These are phyloP conservation scores for Chaetodon auriga DNA, from an alignment of 2,113 vertebrate species.

Conservation along the genomic window DNA sequence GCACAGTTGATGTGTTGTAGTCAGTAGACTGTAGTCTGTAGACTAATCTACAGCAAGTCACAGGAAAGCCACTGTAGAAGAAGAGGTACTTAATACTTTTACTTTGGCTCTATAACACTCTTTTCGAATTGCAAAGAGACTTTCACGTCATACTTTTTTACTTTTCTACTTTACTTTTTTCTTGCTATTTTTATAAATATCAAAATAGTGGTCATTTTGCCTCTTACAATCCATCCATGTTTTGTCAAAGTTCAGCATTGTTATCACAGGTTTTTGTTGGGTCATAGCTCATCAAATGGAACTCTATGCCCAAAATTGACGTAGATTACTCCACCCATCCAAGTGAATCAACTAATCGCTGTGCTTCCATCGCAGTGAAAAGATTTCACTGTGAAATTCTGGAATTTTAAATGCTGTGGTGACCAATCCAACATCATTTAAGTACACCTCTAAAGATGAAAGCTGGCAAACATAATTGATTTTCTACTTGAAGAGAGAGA, in stretches of 20 bases:
- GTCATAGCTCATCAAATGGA: neutral
- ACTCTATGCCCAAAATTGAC: neutral
- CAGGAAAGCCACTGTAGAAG: too few species aligned
- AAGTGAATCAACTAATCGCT: neutral
- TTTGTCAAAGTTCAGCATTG: neutral
- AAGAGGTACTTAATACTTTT: too few species aligned
- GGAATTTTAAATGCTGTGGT: neutral
- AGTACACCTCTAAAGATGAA: neutral
- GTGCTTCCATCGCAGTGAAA: neutral
- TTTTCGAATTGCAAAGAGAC: too few species aligned
- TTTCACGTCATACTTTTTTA: too few species aligned
- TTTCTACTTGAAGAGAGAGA: neutral
- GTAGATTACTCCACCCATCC: neutral
- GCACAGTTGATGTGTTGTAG: too few species aligned
- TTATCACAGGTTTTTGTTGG: neutral
- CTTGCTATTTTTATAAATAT: neutral
- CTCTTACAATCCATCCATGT: neutral
- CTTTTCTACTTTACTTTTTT: neutral
- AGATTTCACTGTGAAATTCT: neutral
- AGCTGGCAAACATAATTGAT: neutral
- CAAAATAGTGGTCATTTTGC: neutral
- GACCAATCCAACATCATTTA: neutral
- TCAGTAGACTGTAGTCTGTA: too few species aligned
- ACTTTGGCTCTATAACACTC: too few species aligned
- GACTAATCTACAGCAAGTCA: too few species aligned